These are phyloP conservation scores for Amphipyra tragopoginis DNA, from an alignment of 2,888 invertebrate species.

Conservation along the genomic window DNA sequence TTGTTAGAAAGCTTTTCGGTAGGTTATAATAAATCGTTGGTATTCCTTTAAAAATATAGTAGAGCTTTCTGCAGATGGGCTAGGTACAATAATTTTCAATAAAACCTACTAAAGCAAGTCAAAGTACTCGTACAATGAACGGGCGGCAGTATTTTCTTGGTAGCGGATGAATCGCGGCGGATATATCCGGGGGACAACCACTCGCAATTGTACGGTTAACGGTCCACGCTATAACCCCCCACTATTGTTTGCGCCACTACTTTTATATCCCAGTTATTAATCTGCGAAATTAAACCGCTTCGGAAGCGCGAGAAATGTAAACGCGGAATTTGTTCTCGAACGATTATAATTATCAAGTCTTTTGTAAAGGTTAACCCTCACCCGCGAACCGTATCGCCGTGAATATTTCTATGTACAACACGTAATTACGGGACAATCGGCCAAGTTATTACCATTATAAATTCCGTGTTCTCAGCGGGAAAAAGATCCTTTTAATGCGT, in stretches of 20 bases:
- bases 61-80: slow-evolving; percentile 18
- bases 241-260: slow-evolving; percentile 71
- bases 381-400: slow-evolving; percentile 34
- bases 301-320: slow-evolving; percentile 56
- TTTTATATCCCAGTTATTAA: slow-evolving; percentile 73
- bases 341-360: slow-evolving; percentile 52
- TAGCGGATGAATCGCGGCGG: slow-evolving; percentile 56
- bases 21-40: slow-evolving; percentile 35
- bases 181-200: slow-evolving; percentile 51
- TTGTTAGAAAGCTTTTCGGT: slow-evolving; percentile 23
- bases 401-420: slow-evolving; percentile 55
- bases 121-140: slow-evolving; percentile 55
- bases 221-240: slow-evolving; percentile 54
- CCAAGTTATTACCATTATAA: slow-evolving; percentile 82
- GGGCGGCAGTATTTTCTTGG: slow-evolving; percentile 58
- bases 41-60: slow-evolving; percentile 16
- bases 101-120: slow-evolving; percentile 41
- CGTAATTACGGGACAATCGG: slow-evolving; percentile 78
- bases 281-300: slow-evolving; percentile 70
- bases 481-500: slow-evolving; percentile 85
- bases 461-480: slow-evolving; percentile 79
- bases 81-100: slow-evolving; percentile 52
- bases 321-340: slow-evolving; percentile 51
- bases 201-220: slow-evolving; percentile 63
- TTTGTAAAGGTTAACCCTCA: slow-evolving; percentile 35